A percentile compares a stretch with the other conserved stretches of the same genome.
Conservation (phyloP, 2,888 invertebrate species). For the Dyspetes luteomarginatus region DNA sequence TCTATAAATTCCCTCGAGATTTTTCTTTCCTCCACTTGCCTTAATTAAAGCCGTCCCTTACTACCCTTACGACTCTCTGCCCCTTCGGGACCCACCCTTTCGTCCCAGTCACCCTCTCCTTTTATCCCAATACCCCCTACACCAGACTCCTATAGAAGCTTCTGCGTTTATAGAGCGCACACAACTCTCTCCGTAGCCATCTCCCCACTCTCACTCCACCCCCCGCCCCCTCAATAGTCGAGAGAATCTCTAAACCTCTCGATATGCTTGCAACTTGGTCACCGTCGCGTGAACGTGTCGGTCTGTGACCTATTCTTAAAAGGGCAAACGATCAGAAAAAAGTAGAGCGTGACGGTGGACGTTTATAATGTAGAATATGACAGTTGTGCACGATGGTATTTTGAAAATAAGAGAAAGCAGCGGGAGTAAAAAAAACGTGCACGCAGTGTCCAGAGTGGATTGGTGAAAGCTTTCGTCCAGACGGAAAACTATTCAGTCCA, state of each 20-base stretch:
- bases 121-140: conserved; percentile 49
- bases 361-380: conserved; percentile 20
- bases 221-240: conserved; percentile 5
- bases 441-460: conserved; percentile 25
- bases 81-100: conserved; percentile 72
- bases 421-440: conserved; percentile 16
- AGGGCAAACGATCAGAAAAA: conserved; percentile 62
- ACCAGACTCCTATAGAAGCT: conserved; percentile 1
- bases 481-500: conserved; percentile 50
- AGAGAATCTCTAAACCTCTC: conserved; percentile 24
- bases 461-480: conserved; percentile 40
- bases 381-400: conserved; percentile 38
- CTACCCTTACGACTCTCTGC: conserved; percentile 74
- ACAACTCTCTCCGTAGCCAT: conserved; percentile 1
- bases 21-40: conserved; percentile 83
- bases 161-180: conserved; percentile 25
- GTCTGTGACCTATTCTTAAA: conserved; percentile 55
- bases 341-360: conserved; percentile 49
- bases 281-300: neutral
- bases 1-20: conserved; percentile 82
- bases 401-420: conserved; percentile 45
- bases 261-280: neutral
- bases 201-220: conserved; percentile 12
- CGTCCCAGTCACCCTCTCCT: conserved; percentile 51
- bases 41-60: conserved; percentile 82